Conservation (phyloP, 2,888 invertebrate species). For the Kryphioiulus occultus region DNA sequence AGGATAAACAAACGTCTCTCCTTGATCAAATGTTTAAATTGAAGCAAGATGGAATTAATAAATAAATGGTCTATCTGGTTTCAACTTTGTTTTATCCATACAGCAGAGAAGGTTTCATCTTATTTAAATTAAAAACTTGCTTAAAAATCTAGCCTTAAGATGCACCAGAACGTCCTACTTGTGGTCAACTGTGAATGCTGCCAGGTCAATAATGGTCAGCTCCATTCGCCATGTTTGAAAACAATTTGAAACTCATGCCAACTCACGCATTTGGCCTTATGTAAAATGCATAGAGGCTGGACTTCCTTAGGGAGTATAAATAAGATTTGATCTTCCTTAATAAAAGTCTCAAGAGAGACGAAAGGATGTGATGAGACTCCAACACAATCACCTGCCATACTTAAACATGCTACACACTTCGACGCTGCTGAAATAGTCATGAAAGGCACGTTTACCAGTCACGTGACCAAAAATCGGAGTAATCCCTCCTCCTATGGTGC, state of each 20-base stretch:
- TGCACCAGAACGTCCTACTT: neutral
- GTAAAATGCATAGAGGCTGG: conserved; percentile 10
- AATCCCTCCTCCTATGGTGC: neutral
- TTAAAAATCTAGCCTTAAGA: too few species aligned
- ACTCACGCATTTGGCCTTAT: neutral
- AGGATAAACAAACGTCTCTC: too few species aligned
- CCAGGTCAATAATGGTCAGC: neutral
- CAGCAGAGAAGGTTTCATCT: too few species aligned
- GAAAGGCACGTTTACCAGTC: neutral
- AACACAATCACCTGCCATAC: neutral
- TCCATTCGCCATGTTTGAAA: neutral
- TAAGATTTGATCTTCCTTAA: neutral
- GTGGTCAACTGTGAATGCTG: neutral
- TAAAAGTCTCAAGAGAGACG: neutral
- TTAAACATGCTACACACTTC: neutral
- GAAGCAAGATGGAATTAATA: too few species aligned
- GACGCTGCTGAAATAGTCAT: conserved; percentile 6
- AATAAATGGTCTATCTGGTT: too few species aligned
- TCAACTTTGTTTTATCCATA: too few species aligned
- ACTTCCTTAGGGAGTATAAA: neutral
- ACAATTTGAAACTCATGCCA: neutral
- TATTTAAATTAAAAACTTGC: too few species aligned
- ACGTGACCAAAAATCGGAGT: neutral
- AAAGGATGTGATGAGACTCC: conserved; percentile 5
- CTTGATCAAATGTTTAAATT: too few species aligned